Conservation (phyloP, 2,113 vertebrate species). For the Suricata suricatta region DNA sequence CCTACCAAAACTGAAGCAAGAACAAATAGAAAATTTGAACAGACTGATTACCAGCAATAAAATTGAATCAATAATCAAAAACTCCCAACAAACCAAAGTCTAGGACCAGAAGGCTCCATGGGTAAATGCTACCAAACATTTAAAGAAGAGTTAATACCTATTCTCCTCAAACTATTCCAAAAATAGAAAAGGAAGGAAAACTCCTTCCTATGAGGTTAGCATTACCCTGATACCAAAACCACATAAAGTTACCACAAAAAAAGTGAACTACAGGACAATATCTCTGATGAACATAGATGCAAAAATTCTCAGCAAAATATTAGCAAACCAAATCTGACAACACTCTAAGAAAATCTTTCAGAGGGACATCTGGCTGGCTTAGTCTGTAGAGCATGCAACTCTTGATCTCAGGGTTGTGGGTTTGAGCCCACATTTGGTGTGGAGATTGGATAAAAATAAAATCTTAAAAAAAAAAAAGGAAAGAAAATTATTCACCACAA, state of each 20-base stretch:
- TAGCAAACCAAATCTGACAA: background rate
- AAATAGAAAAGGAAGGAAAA: background rate
- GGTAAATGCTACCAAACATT: background rate
- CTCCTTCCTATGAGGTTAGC: background rate
- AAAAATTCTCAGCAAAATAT: background rate
- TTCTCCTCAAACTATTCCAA: background rate
- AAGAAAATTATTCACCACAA: background rate
- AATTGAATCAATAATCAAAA: background rate
- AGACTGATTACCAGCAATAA: background rate
- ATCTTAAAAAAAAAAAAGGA: background rate
- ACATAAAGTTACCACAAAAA: background rate
- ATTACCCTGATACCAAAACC: background rate
- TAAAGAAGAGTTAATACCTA: background rate
- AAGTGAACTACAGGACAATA: background rate
- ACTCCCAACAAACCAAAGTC: background rate
- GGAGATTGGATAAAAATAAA: background rate
- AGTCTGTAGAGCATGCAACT: background rate
- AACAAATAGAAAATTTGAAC: background rate
- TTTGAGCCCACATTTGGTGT: background rate
- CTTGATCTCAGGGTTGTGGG: background rate
- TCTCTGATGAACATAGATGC: background rate
- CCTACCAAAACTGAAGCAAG: background rate
- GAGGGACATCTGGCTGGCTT: background rate
- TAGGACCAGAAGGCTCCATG: background rate
- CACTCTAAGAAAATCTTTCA: background rate